phyloP scores from a whole-genome alignment of 2,113 vertebrate genomes.

The Irena cyanogastra region DNA sequence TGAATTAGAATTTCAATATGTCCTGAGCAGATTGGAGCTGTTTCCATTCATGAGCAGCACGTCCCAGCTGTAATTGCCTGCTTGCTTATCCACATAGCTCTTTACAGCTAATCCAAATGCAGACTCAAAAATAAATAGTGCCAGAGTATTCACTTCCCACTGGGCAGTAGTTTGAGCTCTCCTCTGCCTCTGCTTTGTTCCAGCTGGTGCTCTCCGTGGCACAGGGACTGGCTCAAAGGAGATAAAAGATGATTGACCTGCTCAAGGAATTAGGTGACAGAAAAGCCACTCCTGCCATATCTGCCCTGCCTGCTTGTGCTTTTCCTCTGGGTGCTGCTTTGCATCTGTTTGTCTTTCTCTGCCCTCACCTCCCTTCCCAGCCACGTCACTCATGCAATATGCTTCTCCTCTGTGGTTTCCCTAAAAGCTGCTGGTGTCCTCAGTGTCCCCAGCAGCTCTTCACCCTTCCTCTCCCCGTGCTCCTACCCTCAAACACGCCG shows the following conservation, averaged over 20 bases:
- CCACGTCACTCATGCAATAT: neutral
- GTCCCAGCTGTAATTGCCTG: slow-evolving; percentile 54
- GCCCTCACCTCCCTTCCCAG: neutral
- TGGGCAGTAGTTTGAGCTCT: slow-evolving; percentile 20
- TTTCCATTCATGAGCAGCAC: slow-evolving; percentile 45
- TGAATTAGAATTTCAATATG: slow-evolving; percentile 58
- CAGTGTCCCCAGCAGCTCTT: neutral
- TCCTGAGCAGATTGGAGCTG: slow-evolving; percentile 34
- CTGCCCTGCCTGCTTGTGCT: neutral
- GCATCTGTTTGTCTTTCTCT: neutral
- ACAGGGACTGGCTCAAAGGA: neutral
- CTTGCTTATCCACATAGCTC: slow-evolving; percentile 36
- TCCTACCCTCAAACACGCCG: neutral
- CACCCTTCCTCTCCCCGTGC: neutral
- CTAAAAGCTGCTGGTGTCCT: neutral
- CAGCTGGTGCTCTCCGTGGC: neutral
- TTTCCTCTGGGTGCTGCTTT: neutral
- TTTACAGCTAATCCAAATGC: slow-evolving; percentile 58
- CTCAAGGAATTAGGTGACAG: slow-evolving; percentile 6
- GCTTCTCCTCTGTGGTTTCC: neutral
- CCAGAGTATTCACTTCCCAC: neutral
- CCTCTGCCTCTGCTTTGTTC: slow-evolving; percentile 47
- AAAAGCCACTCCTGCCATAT: neutral
- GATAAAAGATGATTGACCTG: slow-evolving; percentile 29
- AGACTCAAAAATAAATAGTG: slow-evolving; percentile 20